A percentile compares a stretch with the other conserved stretches of the same genome.
These are phyloP conservation scores for Cabera pusaria DNA, from an alignment of 2,888 invertebrate species.

Conservation along the genomic window DNA sequence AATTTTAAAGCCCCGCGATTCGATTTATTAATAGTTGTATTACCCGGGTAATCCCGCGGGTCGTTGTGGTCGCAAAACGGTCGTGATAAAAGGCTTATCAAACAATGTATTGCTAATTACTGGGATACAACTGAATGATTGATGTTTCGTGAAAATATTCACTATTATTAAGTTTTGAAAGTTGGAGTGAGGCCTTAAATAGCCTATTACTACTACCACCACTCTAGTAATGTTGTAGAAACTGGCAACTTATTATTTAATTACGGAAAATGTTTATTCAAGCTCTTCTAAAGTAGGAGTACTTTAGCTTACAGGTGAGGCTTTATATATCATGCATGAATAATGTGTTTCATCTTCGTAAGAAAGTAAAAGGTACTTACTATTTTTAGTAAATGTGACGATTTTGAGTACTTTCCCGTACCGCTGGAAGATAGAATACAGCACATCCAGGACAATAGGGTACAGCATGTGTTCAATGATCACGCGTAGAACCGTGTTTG, in stretches of 20 bases:
- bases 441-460: conserved; percentile 98
- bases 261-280: no score
- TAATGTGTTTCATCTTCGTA: no score
- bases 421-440: conserved; percentile 98
- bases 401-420: conserved; percentile 99
- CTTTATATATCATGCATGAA: no score
- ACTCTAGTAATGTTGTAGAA: no score
- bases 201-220: no score
- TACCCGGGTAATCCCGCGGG: conserved; percentile 54
- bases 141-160: no score
- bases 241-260: no score
- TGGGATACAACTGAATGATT: conserved; percentile 43
- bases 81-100: conserved; percentile 58
- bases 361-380: conserved; percentile 91
- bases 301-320: no score
- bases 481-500: conserved; percentile 98
- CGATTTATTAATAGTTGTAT: conserved; percentile 69
- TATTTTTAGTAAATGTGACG: conserved; percentile 99
- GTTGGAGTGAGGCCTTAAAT: no score
- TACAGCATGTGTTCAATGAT: conserved; percentile 99
- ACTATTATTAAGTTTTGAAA: no score
- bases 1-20: conserved; percentile 63
- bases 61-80: conserved; percentile 46
- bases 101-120: conserved; percentile 50
- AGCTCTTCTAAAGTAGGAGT: no score